A percentile compares a stretch with the other conserved stretches of the same genome.
Conservation (phyloP, 2,797 vertebrate genomes). For the Melanotaenia parkinsoni region DNA sequence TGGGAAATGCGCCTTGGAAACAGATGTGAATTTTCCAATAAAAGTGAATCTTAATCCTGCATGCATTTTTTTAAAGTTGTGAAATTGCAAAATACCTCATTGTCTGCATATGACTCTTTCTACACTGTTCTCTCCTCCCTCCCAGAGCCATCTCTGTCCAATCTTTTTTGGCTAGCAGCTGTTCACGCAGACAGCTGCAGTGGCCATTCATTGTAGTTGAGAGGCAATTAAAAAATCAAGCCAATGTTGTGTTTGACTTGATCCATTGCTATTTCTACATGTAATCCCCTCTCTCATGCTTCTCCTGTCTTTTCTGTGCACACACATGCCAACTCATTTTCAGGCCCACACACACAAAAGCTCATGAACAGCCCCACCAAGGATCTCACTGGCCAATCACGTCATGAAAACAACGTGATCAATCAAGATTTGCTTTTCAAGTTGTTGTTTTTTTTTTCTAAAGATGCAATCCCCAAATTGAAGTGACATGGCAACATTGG, state of each 20-base stretch:
- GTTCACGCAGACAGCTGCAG: conserved; percentile 84
- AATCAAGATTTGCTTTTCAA: conserved; percentile 34
- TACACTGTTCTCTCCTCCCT: conserved; percentile 63
- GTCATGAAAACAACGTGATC: not conserved
- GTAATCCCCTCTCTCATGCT: conserved; percentile 77
- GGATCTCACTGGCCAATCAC: conserved; percentile 27
- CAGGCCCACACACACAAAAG: conserved; percentile 28
- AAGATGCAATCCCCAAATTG: conserved; percentile 73
- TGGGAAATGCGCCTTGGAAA: conserved; percentile 66
- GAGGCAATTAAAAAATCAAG: conserved; percentile 83
- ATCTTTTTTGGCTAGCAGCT: conserved; percentile 82
- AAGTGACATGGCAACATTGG: conserved; percentile 69
- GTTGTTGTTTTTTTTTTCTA: conserved; percentile 46
- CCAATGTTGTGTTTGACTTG: conserved; percentile 84
- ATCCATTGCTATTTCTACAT: conserved; percentile 83
- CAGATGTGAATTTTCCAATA: conserved; percentile 75
- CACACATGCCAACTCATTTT: conserved; percentile 31
- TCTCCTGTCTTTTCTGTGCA: conserved; percentile 36
- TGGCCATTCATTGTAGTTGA: conserved; percentile 71
- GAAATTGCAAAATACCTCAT: conserved; percentile 74
- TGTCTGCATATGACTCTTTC: conserved; percentile 71
- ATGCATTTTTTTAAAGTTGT: conserved; percentile 74
- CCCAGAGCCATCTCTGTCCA: conserved; percentile 62
- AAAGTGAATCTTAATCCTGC: conserved; percentile 71
- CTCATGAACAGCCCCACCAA: conserved; percentile 40